Conservation (phyloP, 2,888 invertebrate genomes). For the Periphyllus acericola region DNA sequence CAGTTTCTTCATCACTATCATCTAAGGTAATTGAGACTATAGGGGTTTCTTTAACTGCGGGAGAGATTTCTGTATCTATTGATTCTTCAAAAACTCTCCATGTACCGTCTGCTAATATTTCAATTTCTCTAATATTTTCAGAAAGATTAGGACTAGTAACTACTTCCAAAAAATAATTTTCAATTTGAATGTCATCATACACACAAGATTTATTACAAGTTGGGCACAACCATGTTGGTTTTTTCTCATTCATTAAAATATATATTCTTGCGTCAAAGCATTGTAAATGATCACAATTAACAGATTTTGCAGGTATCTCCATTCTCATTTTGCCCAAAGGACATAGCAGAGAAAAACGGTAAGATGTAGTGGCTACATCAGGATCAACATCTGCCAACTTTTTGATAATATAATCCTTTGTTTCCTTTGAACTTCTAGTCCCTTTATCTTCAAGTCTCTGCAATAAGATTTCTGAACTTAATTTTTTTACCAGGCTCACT, state of each 20-base stretch:
- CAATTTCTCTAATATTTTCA: slow-evolving; percentile 81
- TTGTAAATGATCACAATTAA: slow-evolving; percentile 94
- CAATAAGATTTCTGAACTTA: slow-evolving; percentile 84
- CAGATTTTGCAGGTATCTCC: slow-evolving; percentile 88
- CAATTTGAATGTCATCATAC: slow-evolving; percentile 92
- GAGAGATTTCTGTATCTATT: slow-evolving; percentile 8
- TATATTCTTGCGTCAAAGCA: slow-evolving; percentile 97
- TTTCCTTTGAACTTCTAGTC: slow-evolving; percentile 81
- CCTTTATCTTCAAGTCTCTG: slow-evolving; percentile 85
- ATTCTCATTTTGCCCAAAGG: slow-evolving; percentile 93
- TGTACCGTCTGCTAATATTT: slow-evolving; percentile 83
- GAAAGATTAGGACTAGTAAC: slow-evolving; percentile 76
- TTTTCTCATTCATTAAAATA: slow-evolving; percentile 98
- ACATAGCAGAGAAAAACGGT: slow-evolving; percentile 93
- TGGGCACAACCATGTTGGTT: slow-evolving; percentile 98
- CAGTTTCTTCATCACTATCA: slow-evolving; percentile 43
- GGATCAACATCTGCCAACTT: slow-evolving; percentile 85
- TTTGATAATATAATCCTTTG: slow-evolving; percentile 59
- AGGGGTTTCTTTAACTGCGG: slow-evolving; percentile 52
- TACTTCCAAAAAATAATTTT: slow-evolving; percentile 93
- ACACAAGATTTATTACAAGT: slow-evolving; percentile 94
- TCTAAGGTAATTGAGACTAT: slow-evolving; percentile 60
- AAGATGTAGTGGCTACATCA: slow-evolving; percentile 94
- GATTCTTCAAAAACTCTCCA: slow-evolving; percentile 78
- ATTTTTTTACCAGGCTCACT: slow-evolving; percentile 86